Evolutionary conservation across 2,888 invertebrate genomes (phyloP), one percentile per base, ranked within the genome.

Genomic region (Drepana falcataria): DNA sequence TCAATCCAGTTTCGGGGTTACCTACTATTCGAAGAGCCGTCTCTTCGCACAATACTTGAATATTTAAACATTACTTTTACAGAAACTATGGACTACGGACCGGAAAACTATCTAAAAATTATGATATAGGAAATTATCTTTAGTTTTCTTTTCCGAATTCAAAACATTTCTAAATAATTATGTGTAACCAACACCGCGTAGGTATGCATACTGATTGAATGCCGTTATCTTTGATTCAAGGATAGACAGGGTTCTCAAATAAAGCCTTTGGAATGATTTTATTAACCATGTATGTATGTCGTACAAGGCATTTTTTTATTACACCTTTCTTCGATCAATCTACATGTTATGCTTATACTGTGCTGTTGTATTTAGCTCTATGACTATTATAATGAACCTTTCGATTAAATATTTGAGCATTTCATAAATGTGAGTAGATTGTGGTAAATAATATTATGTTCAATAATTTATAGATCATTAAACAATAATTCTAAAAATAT

Each of bases 341-440:
- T 21, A 37, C 37, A 4, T 37, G 37, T 5, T 21, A 21, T 21
- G 21, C 21, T 21, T 21, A 21, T 21, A 21, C 21, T 21, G 21
- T 21, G 21, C 21, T 21, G 21, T 21, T 21, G 21, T 37, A 37
- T 37, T 37, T 37, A 37, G 37, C 37, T 37, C 37, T 37, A 37
- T 5, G 1, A 37, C 37, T 5, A 37, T 37, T 4, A 37, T 4
- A 37, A 37, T 37, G 3, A 37, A 37, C 3, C 9, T 44, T 9
- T 9, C 44, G 9, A 44, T 37, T 37, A 5, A 9, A 44, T 44
- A 9, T 44, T 51, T 55, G 51, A 53, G 70, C 71, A 75, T 78
- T 77, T 75, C 63, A 60, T 73, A 69, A 73, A 68, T 73, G 70
- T 74, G 75, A 77, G 69, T 70, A 69, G 63, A 65, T 65, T 63